Evolutionary conservation across 1,140 invertebrate genomes (phyloP).

Genomic region (Apis dorsata): DNA sequence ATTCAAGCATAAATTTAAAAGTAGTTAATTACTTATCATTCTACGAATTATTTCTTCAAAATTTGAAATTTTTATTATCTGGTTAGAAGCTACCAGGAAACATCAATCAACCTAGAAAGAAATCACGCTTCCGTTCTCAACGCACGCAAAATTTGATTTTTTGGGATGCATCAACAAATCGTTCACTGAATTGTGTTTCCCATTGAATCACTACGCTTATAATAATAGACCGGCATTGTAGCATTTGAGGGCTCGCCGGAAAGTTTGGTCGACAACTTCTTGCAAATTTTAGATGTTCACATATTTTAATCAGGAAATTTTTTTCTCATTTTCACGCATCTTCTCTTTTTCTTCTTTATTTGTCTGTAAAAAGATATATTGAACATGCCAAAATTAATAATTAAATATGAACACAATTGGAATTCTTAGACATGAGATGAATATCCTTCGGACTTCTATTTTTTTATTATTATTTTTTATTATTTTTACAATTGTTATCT

Average conservation of each 20-base stretch:
- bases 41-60: no score
- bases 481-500: not conserved
- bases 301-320: not conserved
- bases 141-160: not conserved
- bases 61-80: no score
- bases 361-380: not conserved
- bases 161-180: not conserved
- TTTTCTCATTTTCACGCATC: not conserved
- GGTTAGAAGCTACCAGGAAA: not conserved
- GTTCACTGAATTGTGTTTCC: not conserved
- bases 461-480: not conserved
- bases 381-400: not conserved
- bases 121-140: not conserved
- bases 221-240: no score
- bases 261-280: slow-evolving; percentile 52
- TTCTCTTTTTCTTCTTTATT: no score
- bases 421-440: not conserved
- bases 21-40: no score
- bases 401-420: not conserved
- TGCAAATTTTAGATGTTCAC: slow-evolving; percentile 12
- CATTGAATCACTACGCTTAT: slow-evolving; percentile 4
- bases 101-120: no score
- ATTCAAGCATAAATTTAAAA: no score
- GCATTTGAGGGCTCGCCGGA: not conserved
- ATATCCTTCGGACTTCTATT: not conserved